Evolutionary conservation across 2,888 invertebrate genomes (phyloP).

Genomic region (Phortica okadai): DNA sequence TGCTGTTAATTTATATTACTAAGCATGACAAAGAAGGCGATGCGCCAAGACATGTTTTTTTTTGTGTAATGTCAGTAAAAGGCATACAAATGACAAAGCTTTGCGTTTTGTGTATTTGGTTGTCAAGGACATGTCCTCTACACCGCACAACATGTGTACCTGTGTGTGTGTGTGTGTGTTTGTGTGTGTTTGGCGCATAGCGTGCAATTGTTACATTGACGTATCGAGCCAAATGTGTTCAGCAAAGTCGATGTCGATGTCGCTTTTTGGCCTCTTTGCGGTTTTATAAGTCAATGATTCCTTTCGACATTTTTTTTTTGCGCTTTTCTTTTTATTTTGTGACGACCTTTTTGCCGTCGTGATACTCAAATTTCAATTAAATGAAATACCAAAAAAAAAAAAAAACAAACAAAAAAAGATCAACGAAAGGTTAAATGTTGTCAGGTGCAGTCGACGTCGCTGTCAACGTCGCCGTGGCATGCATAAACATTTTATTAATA

Average conservation of each 20-base stretch:
- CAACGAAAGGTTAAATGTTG: too few relatives aligned
- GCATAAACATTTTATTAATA: neutral
- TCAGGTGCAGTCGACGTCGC: neutral
- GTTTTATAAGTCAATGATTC: neutral
- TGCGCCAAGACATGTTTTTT: neutral
- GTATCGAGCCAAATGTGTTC: neutral
- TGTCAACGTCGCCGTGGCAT: neutral
- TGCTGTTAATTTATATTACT: too few relatives aligned
- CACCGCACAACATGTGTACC: neutral
- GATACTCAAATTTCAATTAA: too few relatives aligned
- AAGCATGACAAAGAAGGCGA: too few relatives aligned
- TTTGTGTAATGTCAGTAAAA: neutral
- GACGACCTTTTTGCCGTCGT: too few relatives aligned
- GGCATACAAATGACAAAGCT: neutral
- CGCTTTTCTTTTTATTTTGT: too few relatives aligned
- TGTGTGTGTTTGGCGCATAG: neutral
- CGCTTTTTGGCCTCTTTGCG: neutral
- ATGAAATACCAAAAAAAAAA: too few relatives aligned
- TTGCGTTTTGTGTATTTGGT: neutral
- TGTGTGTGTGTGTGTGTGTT: neutral
- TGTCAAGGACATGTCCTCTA: constrained; percentile 8
- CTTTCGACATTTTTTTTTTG: neutral
- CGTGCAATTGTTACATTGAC: neutral
- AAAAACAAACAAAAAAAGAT: too few relatives aligned
- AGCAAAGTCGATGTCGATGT: neutral